Conservation (phyloP, 2,113 vertebrate genomes). For the Spea multiplicata region DNA sequence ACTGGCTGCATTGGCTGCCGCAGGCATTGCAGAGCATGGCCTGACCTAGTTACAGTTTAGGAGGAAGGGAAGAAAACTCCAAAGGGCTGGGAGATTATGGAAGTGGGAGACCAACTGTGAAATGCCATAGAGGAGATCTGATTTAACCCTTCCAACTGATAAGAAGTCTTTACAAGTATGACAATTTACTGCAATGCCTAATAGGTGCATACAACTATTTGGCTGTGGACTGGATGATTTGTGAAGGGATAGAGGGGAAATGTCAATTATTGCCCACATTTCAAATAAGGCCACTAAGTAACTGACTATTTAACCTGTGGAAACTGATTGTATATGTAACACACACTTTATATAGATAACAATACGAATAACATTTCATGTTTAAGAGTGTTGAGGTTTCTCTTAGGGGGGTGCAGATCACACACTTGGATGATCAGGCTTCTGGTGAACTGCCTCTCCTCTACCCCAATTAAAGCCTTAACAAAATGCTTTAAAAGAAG, state of each 20-base stretch:
- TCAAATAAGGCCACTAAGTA: too few relatives aligned
- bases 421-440: too few relatives aligned
- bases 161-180: not conserved
- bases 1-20: conserved; percentile 32
- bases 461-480: too few relatives aligned
- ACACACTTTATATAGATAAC: too few relatives aligned
- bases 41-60: conserved; percentile 46
- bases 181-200: not conserved
- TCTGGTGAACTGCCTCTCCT: too few relatives aligned
- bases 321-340: too few relatives aligned
- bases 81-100: conserved; percentile 32
- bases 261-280: not conserved
- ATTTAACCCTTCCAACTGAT: conserved; percentile 20
- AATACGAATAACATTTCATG: too few relatives aligned
- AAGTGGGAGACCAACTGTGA: conserved; percentile 30
- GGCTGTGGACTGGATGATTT: not conserved
- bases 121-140: conserved; percentile 23
- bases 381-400: too few relatives aligned
- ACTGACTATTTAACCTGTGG: too few relatives aligned
- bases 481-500: too few relatives aligned
- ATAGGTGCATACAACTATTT: not conserved
- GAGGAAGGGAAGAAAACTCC: conserved; percentile 38
- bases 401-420: too few relatives aligned
- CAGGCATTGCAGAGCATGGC: conserved; percentile 30
- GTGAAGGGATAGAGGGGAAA: not conserved